Base-by-base conservation (phyloP, 2,797 vertebrate species). In the Podarcis siculus region DNA sequence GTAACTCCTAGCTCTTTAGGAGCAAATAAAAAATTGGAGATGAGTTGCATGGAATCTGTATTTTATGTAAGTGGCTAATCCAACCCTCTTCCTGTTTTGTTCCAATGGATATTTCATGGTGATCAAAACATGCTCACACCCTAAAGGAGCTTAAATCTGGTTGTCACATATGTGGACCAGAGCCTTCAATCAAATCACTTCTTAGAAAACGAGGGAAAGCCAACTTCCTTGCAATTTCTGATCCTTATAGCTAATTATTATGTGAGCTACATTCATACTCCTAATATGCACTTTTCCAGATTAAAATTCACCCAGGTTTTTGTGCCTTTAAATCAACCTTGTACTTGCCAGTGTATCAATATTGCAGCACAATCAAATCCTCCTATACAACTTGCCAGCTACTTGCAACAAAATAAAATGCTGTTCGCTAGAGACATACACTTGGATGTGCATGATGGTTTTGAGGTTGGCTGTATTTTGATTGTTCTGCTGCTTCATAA, bases 311-410 rank as follows among this genome's bases (percentile, higher is more conserved):
- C 13, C 12, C 76, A 82, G 35, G 12, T 71, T 32, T 93, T 90
- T 66, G 87, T 69, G 89, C 27, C 88, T 83, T 23, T n/a, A 19
- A 90, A 92, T 93, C 90, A 93, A 94, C 0, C 2, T 10, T 82
- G 72, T 39, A 32, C 10, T 67, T 89, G 87, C 39, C 86, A 49
- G 37, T 35, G 87, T 86, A n/a, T 78, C 45, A 82, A 78, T 27
- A 37, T 85, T 83, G 67, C 85, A 85, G 91, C 90, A 61, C 76
- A 93, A 95, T 92, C 35, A 94, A 87, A 8, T 7, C 82, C 86
- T 42, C 87, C 25, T 80, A 45, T 86, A 91, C 66, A 32, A 8
- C 49, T 21, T 67, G 39, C n/a, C 27, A 75, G 8, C 23, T 30
- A 64, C 49, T 21, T 8, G 17, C 61, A 73, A 21, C 23, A n/a